Base-by-base conservation (phyloP, 2,113 vertebrate species). In the Astur gentilis region DNA sequence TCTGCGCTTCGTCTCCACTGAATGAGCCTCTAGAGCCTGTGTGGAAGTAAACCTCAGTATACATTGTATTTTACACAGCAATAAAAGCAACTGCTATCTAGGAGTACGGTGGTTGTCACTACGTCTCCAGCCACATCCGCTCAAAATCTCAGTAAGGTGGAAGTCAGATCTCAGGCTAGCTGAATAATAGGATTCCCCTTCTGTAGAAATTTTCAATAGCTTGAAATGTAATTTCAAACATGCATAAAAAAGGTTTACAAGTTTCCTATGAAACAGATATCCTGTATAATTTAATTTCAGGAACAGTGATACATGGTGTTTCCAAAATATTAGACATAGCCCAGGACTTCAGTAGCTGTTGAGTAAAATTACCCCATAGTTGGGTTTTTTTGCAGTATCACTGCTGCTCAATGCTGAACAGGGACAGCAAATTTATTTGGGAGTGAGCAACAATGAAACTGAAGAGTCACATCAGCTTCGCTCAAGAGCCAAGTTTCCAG, bases 361-460 rank as follows among this genome's bases (percentile, higher is more conserved):
- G 40, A 72, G 20, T 50, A 82, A 45, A 92, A 72, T 67, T 23
- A 32, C 22, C 27, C 20, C 27, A 22, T 3, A 27, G 18, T 4
- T 47, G 4, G 4, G 2, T 2, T 31, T 29, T 49, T 32, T 32
- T 13, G n/a, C 65, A 44, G 0, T 29, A n/a, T 60, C 47, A 47
- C 58, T 26, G 34, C 32, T 94, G 32, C 20, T 67, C 40, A 57
- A 42, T 13, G 8, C 21, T 34, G 26, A 71, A 27, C 19, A 67
- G 45, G 11, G 22, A 65, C 2, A 13, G 15, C 32, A 78, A 62
- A 42, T 2, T 7, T 54, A 36, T 79, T 45, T 70, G 27, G 13
- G 36, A 57, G 17, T 3, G 2, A 60, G 27, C 50, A 73, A 16
- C 64, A 73, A 31, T 3, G 3, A 54, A 73, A 93, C 57, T 20